Conservation (phyloP, 2,888 invertebrate genomes). For the Heliothis peltigera region DNA sequence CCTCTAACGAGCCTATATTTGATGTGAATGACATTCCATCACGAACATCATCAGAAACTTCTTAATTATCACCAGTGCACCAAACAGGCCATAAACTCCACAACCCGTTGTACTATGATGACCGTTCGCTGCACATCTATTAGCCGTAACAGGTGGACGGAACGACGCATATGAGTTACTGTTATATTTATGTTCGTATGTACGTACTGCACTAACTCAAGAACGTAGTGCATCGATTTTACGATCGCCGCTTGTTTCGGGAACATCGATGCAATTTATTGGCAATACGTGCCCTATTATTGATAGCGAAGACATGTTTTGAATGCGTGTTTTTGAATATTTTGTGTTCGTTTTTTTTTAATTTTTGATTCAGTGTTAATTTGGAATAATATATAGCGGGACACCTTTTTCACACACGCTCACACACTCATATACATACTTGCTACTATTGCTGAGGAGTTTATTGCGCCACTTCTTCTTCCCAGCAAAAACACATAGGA, state of each 20-base stretch:
- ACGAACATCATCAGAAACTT: too few species aligned
- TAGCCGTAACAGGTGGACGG: constrained; percentile 83
- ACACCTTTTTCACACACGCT: too few species aligned
- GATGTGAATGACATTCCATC: too few species aligned
- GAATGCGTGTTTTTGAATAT: constrained; percentile 43
- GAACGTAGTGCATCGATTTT: constrained; percentile 66
- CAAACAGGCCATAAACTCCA: constrained; percentile 49
- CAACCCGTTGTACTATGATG: constrained; percentile 45
- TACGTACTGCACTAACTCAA: constrained; percentile 70
- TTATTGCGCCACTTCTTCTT: too few species aligned
- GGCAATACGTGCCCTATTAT: constrained; percentile 61
- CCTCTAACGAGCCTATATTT: too few species aligned
- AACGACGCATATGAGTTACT: constrained; percentile 82
- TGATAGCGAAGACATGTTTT: constrained; percentile 56
- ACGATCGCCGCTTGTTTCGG: constrained; percentile 63
- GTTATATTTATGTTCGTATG: constrained; percentile 81
- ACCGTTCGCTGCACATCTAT: constrained; percentile 77
- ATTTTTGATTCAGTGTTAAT: neutral
- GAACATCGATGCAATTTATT: constrained; percentile 58
- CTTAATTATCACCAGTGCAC: constrained; percentile 20
- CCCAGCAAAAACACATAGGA: too few species aligned
- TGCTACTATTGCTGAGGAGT: too few species aligned
- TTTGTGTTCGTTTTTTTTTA: constrained; percentile 6
- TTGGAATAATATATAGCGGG: too few species aligned
- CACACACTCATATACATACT: too few species aligned